Base-by-base conservation (phyloP, 1,140 invertebrate genomes). In the Oncopodura yosiiana region DNA sequence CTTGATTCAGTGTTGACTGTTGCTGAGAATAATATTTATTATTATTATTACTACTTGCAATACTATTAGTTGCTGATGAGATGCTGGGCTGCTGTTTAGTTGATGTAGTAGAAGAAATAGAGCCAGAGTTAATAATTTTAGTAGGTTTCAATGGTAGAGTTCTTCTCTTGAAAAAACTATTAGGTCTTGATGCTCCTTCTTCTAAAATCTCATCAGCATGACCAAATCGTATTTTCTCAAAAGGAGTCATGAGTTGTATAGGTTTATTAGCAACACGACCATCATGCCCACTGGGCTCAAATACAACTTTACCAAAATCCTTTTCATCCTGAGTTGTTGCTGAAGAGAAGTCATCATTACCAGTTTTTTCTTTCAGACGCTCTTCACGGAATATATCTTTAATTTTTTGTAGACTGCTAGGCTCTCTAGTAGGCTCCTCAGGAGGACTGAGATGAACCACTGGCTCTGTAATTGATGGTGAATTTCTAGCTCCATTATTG, bases 201-300 rank as follows among this genome's bases (percentile, higher is more conserved):
- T 56, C 55, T 5, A 61, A 45, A 24, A 61, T 18, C 19, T 61
- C 59, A 23, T 58, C 50, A 12, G 44, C 56, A 45, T 56, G 59
- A 30, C 62, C 62, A 50, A 63, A 65, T 24, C 64, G 55, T 11
- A 65, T 53, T 53, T 52, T 62, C 46, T 65, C 64, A 45, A 65
- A 65, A 9, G 64, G 43, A 23, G 59, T 62, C 59, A 61, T 61
- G 12, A 59, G 39, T 58, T 63, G 59, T 36, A 21, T 42, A 3
- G 61, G 62, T 34, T 63, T 65, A 44, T 64, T 64, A 11, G 50
- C 58, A n/a, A 58, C 39, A 4, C 62, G 48, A 3, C 63, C 63
- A 37, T 63, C 60, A 26, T 43, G 43, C 29, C 63, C 63, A 0
- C 19, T 5, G 1, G 64, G 62, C 12, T 62, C 62, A 4, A 61